A percentile compares a stretch with the other conserved stretches of the same genome.
These are phyloP conservation scores for Scarus forsteni DNA, from an alignment of 2,797 vertebrate species.

Conservation along the genomic window DNA sequence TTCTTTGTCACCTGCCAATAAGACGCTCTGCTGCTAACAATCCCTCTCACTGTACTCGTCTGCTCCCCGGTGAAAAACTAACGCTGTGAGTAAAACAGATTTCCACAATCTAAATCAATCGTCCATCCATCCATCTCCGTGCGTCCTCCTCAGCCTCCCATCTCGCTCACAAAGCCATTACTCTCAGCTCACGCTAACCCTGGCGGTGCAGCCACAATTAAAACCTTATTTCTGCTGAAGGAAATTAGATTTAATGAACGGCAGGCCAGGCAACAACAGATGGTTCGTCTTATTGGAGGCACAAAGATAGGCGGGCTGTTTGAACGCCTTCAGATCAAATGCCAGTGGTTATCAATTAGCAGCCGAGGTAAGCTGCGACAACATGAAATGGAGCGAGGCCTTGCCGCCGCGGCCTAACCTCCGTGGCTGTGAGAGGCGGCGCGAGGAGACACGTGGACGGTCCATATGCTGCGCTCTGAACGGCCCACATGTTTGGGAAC, in stretches of 20 bases:
- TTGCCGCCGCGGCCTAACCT: constrained; percentile 55
- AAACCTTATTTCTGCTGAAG: constrained; percentile 80
- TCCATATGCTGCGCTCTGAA: constrained; percentile 58
- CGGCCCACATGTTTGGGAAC: constrained; percentile 65
- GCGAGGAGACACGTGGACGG: constrained; percentile 28
- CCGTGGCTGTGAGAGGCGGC: constrained; percentile 53
- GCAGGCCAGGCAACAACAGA: constrained; percentile 82
- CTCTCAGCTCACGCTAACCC: constrained; percentile 59
- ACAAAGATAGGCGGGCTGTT: constrained; percentile 82
- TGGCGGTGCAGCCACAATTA: constrained; percentile 73
- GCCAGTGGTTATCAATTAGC: constrained; percentile 85
- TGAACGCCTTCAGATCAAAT: constrained; percentile 87
- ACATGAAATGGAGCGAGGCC: constrained; percentile 71
- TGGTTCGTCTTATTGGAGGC: constrained; percentile 83
- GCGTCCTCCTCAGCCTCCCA: constrained; percentile 53
- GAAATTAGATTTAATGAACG: constrained; percentile 85
- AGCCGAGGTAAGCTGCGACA: constrained; percentile 75
- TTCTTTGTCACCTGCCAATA: constrained; percentile 60
- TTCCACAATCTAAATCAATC: constrained; percentile 66
- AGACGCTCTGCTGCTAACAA: constrained; percentile 35
- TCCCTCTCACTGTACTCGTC: constrained; percentile 28
- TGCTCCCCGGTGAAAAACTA: constrained; percentile 47
- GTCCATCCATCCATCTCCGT: no score
- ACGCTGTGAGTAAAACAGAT: constrained; percentile 47
- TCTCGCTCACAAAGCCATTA: constrained; percentile 70